Evolutionary conservation across 2,888 invertebrate genomes (phyloP).

Genomic region (Nephrotoma flavescens): DNA sequence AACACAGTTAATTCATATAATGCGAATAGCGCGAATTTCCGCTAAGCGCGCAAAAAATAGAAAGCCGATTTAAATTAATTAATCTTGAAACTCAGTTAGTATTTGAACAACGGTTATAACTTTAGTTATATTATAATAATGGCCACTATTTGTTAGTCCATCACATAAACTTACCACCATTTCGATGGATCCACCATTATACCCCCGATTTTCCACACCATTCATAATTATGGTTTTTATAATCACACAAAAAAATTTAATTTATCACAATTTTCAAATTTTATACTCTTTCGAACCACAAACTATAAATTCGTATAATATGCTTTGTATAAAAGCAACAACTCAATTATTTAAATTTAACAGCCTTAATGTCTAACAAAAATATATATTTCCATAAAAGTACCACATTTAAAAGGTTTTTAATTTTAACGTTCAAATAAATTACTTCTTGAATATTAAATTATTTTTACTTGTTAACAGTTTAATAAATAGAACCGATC

Average conservation of each 20-base stretch:
- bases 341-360: background rate
- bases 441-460: background rate
- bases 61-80: background rate
- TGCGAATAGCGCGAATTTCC: background rate
- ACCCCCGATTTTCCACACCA: background rate
- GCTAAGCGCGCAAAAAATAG: background rate
- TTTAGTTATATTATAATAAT: too few relatives aligned
- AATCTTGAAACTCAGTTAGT: too few relatives aligned
- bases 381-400: constrained; percentile 2
- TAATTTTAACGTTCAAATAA: background rate
- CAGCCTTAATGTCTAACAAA: background rate
- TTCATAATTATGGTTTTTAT: background rate
- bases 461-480: background rate
- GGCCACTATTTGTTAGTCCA: too few relatives aligned
- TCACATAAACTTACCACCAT: background rate
- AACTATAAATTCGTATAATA: background rate
- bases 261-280: background rate
- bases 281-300: background rate
- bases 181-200: background rate
- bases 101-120: too few relatives aligned
- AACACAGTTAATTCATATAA: background rate
- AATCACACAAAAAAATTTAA: background rate
- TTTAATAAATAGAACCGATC: background rate
- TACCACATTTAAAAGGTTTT: background rate
- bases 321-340: background rate